phyloP scores from a whole-genome alignment of 92 coral and sea anemone species.

The Palythoa grandiflora region DNA sequence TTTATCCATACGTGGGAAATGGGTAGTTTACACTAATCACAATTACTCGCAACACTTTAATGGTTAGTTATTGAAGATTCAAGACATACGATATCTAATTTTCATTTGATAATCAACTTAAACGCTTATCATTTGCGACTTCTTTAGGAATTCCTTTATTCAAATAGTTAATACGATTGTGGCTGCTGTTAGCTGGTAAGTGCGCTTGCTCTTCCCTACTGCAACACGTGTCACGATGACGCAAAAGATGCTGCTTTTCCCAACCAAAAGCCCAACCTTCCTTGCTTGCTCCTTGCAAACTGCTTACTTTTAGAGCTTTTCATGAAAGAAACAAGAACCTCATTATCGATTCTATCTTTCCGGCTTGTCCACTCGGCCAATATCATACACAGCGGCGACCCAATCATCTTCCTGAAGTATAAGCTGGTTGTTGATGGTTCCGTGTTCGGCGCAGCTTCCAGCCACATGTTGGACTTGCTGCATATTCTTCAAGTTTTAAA shows the following conservation, averaged over 20 bases:
- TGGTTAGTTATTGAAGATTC: too few relatives aligned
- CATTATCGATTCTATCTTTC: not conserved
- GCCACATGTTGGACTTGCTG: not conserved
- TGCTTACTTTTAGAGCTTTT: not conserved
- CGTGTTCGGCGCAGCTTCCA: not conserved
- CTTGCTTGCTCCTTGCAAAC: not conserved
- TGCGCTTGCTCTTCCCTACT: constrained; percentile 11
- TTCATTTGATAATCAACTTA: too few relatives aligned
- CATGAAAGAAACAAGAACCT: not conserved
- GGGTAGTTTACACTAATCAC: too few relatives aligned
- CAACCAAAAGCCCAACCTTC: constrained; percentile 19
- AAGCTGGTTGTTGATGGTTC: not conserved
- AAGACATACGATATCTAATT: too few relatives aligned
- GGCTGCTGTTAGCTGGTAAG: not conserved
- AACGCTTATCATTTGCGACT: too few relatives aligned
- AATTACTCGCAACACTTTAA: too few relatives aligned
- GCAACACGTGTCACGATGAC: constrained; percentile 34
- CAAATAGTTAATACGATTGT: constrained; percentile 1
- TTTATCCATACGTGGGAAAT: too few relatives aligned
- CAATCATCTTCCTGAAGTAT: not conserved
- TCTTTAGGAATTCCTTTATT: not conserved
- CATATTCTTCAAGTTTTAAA: not conserved
- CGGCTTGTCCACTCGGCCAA: not conserved
- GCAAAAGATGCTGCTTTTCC: not conserved
- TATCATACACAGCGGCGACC: not conserved